These are phyloP conservation scores for Martes martes DNA, from an alignment of 2,113 vertebrate species.

Conservation along the genomic window DNA sequence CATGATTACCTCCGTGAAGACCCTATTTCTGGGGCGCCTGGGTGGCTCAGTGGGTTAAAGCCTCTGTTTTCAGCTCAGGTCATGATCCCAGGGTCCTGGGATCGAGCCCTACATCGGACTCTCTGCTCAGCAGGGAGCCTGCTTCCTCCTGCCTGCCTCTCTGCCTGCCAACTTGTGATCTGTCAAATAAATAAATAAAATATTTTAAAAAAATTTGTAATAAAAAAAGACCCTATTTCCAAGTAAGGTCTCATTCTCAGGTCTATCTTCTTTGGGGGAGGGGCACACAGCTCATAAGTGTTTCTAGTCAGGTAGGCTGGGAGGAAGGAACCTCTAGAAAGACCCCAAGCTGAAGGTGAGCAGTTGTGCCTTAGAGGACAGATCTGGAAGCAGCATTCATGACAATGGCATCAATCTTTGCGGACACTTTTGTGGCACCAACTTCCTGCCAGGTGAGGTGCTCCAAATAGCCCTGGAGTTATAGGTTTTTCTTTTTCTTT, in stretches of 20 bases:
- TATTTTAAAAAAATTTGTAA: too few relatives aligned
- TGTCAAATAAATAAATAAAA: too few relatives aligned
- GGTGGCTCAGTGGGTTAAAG: too few relatives aligned
- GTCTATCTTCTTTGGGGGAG: background rate
- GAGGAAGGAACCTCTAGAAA: background rate
- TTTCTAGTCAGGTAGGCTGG: background rate
- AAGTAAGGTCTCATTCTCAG: background rate
- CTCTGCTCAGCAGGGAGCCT: too few relatives aligned
- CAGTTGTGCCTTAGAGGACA: too few relatives aligned
- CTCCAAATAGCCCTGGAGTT: background rate
- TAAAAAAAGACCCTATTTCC: background rate
- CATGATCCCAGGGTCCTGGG: too few relatives aligned
- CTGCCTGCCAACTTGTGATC: too few relatives aligned
- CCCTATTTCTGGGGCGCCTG: background rate
- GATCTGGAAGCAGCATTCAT: background rate
- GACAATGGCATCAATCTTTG: fast-evolving
- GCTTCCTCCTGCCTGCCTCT: too few relatives aligned
- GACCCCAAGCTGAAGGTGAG: background rate
- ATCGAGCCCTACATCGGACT: too few relatives aligned
- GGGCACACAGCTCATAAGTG: background rate
- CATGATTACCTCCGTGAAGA: background rate
- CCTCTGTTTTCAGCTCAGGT: too few relatives aligned
- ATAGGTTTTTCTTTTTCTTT: background rate
- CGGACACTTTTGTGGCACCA: fast-evolving
- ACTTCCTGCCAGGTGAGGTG: background rate